Evolutionary conservation across 1,140 invertebrate species (phyloP), one percentile per base, ranked within the genome.

Genomic region (Drosophila burlai): DNA sequence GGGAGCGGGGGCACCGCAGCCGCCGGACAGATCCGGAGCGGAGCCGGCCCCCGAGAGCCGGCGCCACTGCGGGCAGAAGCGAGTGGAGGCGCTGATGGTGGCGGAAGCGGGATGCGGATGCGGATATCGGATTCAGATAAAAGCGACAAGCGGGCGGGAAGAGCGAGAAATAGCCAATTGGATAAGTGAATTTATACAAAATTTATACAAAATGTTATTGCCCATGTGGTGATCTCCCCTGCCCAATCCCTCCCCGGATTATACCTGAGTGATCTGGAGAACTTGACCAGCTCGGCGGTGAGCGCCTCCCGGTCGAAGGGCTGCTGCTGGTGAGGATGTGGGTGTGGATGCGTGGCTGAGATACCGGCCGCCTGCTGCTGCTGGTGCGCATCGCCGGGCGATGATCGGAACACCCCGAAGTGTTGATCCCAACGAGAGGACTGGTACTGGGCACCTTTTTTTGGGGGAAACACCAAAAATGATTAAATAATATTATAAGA

Each of bases 261-360:
- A 21, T 92, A 93, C 75, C 94, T 94, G 34, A 96, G 92, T 7
- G 94, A 94, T 86, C 95, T 94, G 4, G 96, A 96, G 83, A 96
- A 96, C 61, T 96, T 94, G 59, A 96, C 91, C 72, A 96, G 95
- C 45, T 96, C 95, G 4, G 95, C 94, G 40, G 96, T 97, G 69
- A 97, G 93, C 16, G 95, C 94, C 60, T 95, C 93, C 76, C 96
- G 76, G 83, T 94, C 91, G 62, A 93, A 84, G 73, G 95, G 87
- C 42, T 90, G 83, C 50, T 80, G 67, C 13, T 76, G 47, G 16
- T 73, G 72, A 5, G 58, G 24, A 43, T 55, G 69, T 40, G 47
- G 59, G 24, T 77, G 75, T 6, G 55, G 40, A 36, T 67, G 57
- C 1, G 55, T 46, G 26, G 59, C 18, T 16, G 76, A 59, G 5